Percentiles rank a stretch among this genome's conserved stretches.
Conservation (phyloP, 2,113 vertebrate species). For the Takifugu bimaculatus region DNA sequence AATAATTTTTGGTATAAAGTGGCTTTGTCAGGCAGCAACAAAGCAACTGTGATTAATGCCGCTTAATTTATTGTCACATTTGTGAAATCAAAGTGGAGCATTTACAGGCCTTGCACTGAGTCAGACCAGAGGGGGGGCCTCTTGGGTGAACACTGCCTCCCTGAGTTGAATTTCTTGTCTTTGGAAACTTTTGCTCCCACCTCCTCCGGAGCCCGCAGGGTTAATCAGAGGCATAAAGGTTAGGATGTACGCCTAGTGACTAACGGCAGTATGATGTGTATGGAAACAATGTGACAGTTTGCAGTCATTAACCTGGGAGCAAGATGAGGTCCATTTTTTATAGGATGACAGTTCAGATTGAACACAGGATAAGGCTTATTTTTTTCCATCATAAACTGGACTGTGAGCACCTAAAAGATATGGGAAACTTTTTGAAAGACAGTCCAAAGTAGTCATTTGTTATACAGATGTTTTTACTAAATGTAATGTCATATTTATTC, state of each 20-base stretch:
- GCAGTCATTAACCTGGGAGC: conserved; percentile 72
- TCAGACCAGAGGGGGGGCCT: conserved; percentile 78
- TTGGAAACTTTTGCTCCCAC: conserved; percentile 52
- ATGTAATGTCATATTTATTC: too few relatives aligned
- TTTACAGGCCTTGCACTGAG: conserved; percentile 89
- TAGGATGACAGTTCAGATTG: conserved; percentile 42
- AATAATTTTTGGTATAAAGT: conserved; percentile 92
- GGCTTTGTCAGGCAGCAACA: conserved; percentile 82
- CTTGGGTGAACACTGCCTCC: conserved; percentile 42
- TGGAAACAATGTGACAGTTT: conserved; percentile 70
- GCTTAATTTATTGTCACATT: conserved; percentile 96
- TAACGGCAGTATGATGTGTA: conserved; percentile 72
- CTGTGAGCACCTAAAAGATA: neutral
- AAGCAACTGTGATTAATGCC: conserved; percentile 89
- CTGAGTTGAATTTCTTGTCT: conserved; percentile 46
- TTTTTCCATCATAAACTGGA: conserved; percentile 18
- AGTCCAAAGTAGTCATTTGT: too few relatives aligned
- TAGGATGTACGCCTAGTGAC: conserved; percentile 83
- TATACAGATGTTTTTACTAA: too few relatives aligned
- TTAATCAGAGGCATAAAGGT: conserved; percentile 86
- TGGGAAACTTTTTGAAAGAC: too few relatives aligned
- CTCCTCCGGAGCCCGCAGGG: conserved; percentile 60
- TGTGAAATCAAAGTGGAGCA: conserved; percentile 92
- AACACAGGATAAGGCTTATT: conserved; percentile 49
- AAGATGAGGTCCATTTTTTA: conserved; percentile 42